These are phyloP conservation scores for Brachionus calyciflorus DNA, from an alignment of 1,140 invertebrate genomes.

Conservation along the genomic window DNA sequence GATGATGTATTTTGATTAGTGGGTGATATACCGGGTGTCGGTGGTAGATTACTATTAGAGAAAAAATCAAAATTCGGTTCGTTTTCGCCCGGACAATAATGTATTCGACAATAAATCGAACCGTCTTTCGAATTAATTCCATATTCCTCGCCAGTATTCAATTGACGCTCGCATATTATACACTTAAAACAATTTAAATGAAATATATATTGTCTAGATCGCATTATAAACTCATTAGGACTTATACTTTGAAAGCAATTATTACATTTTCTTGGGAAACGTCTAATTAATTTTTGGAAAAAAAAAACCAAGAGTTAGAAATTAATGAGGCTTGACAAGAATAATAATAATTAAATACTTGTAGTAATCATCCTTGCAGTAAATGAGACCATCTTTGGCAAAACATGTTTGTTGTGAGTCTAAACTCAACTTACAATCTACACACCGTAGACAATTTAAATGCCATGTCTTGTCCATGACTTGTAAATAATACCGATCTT, in stretches of 20 bases:
- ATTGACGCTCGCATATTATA: constrained; percentile 67
- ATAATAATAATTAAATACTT: constrained; percentile 71
- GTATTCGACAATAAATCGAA: constrained; percentile 61
- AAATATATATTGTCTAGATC: constrained; percentile 61
- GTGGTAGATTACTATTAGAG: constrained; percentile 47
- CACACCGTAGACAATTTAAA: constrained; percentile 77
- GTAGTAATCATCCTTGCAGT: constrained; percentile 95
- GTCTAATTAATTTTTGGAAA: neutral
- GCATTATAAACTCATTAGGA: constrained; percentile 73
- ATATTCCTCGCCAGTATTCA: constrained; percentile 77
- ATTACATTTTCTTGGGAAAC: constrained; percentile 64
- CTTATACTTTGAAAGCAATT: constrained; percentile 76
- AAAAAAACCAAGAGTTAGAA: neutral
- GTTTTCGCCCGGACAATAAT: constrained; percentile 49
- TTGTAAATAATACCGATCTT: constrained; percentile 79
- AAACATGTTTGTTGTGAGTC: constrained; percentile 89
- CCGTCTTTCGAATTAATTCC: constrained; percentile 67
- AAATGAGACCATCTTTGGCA: constrained; percentile 85
- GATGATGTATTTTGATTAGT: constrained; percentile 61
- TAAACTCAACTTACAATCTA: constrained; percentile 76
- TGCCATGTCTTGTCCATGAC: constrained; percentile 87
- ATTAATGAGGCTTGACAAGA: constrained; percentile 3
- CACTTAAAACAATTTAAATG: constrained; percentile 58
- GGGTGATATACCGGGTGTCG: constrained; percentile 64
- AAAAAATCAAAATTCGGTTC: constrained; percentile 26